These are phyloP conservation scores for Epizoanthus ramosus DNA, from an alignment of 92 coral and sea anemone species.

Conservation along the genomic window DNA sequence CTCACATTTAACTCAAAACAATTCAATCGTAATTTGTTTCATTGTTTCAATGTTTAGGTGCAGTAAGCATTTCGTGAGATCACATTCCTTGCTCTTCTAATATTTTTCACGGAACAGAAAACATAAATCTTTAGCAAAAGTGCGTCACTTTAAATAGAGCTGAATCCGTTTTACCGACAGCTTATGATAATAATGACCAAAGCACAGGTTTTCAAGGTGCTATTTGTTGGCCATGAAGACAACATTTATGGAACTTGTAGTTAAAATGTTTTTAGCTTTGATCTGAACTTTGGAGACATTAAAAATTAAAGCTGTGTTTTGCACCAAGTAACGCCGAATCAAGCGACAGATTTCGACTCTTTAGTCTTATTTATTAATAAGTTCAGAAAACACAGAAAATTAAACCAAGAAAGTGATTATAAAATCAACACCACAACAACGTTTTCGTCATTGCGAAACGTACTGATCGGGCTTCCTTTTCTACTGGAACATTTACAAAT, in stretches of 20 bases:
- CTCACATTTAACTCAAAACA: background rate
- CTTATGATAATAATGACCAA: background rate
- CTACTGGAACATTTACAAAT: too few relatives aligned
- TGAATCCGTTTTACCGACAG: background rate
- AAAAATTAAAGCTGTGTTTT: background rate
- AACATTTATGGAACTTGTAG: too few relatives aligned
- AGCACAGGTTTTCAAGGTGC: too few relatives aligned
- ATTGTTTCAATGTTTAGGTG: background rate
- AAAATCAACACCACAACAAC: background rate
- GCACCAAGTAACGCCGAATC: background rate
- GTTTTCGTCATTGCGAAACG: too few relatives aligned
- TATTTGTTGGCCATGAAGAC: too few relatives aligned
- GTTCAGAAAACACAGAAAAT: background rate
- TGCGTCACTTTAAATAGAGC: background rate
- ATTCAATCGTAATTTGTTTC: background rate
- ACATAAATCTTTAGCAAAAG: slow-evolving; percentile 8
- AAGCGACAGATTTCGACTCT: background rate
- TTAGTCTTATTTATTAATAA: background rate
- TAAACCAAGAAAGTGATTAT: background rate
- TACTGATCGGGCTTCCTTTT: too few relatives aligned
- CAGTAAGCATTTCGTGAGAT: background rate
- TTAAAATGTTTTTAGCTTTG: too few relatives aligned
- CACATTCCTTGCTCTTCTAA: background rate
- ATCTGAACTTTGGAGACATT: too few relatives aligned
- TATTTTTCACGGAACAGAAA: background rate